Percentiles rank a stretch among this genome's conserved stretches.
phyloP scores from a whole-genome alignment of 2,797 vertebrate species.

The Cottoperca gobio region DNA sequence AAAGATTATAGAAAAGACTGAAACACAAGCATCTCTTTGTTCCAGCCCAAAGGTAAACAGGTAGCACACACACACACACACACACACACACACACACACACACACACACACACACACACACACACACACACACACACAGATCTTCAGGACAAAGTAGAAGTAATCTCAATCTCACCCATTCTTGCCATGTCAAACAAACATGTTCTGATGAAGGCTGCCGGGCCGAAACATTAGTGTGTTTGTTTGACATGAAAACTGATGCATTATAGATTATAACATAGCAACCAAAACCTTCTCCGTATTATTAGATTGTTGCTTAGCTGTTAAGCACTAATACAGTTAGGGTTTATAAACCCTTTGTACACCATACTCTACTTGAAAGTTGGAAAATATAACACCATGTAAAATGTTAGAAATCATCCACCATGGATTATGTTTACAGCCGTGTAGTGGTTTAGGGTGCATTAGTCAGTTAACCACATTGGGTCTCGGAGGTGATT shows the following conservation, averaged over 20 bases:
- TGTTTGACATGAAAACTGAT: no score
- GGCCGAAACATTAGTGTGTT: no score
- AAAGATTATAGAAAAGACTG: background rate
- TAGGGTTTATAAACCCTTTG: background rate
- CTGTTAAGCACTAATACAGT: background rate
- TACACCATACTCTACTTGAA: background rate
- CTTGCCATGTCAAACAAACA: no score
- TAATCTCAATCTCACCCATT: no score
- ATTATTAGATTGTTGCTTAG: background rate
- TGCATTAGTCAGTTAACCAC: constrained; percentile 17
- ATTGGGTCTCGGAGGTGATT: constrained; percentile 19
- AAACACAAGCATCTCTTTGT: background rate
- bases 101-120: no score
- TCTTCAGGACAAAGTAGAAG: no score
- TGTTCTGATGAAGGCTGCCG: no score
- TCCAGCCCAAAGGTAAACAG: no score
- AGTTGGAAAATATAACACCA: background rate
- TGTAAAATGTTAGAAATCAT: background rate
- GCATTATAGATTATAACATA: background rate
- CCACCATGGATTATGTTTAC: background rate
- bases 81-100: no score
- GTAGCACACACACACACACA: no score
- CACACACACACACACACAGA: no score
- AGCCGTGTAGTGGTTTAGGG: background rate
- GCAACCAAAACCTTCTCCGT: background rate